Evolutionary conservation across 2,113 vertebrate species (phyloP).

Genomic region (Hippocampus abdominalis): DNA sequence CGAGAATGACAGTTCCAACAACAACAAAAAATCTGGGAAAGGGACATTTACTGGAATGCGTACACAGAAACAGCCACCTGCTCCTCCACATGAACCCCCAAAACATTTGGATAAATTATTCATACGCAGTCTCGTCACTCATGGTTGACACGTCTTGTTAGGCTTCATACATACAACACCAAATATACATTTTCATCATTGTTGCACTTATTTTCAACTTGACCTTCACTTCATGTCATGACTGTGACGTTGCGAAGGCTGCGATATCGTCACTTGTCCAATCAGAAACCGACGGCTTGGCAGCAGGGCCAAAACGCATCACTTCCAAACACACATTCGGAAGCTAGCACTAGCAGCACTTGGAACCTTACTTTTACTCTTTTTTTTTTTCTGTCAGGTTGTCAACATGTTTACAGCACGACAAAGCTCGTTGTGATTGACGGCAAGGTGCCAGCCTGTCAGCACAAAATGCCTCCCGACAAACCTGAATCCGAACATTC

Average conservation of each 20-base stretch:
- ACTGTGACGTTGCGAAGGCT: not conserved
- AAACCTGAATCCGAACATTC: conserved; percentile 1
- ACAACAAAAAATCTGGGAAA: not conserved
- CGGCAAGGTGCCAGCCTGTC: conserved; percentile 9
- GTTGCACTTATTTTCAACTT: not conserved
- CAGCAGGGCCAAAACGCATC: not conserved
- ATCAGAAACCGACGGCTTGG: not conserved
- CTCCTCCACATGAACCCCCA: conserved; percentile 49
- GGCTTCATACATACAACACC: not conserved
- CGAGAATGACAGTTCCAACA: conserved; percentile 29
- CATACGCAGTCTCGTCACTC: conserved; percentile 32
- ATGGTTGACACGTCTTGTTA: conserved; percentile 26
- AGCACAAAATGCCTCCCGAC: not conserved
- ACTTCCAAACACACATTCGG: not conserved
- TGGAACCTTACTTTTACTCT: not conserved
- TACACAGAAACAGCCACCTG: conserved; percentile 40
- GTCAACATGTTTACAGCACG: conserved; percentile 1
- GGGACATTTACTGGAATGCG: not conserved
- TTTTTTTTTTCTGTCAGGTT: not conserved
- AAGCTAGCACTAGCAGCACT: conserved; percentile 11
- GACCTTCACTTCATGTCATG: not conserved
- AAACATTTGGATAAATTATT: conserved; percentile 67
- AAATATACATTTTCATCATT: not conserved
- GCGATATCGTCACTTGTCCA: not conserved
- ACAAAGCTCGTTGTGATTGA: not conserved